phyloP scores from a whole-genome alignment of 2,113 vertebrate species.

The Proterorhinus semilunaris region DNA sequence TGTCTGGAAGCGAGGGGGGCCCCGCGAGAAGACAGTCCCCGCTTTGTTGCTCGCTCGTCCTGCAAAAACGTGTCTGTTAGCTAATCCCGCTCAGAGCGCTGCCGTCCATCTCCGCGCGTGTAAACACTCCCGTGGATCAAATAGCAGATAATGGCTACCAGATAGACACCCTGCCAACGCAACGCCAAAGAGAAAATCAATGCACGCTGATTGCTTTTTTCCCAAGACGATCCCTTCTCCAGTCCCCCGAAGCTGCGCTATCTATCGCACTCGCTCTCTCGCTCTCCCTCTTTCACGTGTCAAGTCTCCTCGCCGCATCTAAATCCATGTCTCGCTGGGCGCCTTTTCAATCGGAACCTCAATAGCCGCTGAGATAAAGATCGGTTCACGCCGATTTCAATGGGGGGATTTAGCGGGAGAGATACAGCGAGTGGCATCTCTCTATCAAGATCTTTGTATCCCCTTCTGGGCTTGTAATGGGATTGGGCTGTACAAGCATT shows the following conservation, averaged over 20 bases:
- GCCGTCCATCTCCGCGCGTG: constrained; percentile 67
- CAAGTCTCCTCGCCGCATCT: constrained; percentile 23
- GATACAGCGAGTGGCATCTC: constrained; percentile 31
- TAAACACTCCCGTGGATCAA: constrained; percentile 73
- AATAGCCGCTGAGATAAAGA: constrained; percentile 47
- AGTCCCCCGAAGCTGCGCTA: constrained; percentile 55
- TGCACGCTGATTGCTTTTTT: constrained; percentile 78
- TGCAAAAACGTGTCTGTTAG: constrained; percentile 19
- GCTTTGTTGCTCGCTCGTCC: constrained; percentile 12
- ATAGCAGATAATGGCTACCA: constrained; percentile 75
- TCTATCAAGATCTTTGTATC: constrained; percentile 35
- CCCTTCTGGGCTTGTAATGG: neutral
- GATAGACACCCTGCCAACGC: constrained; percentile 75
- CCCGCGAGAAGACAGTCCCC: constrained; percentile 26
- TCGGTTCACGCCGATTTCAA: constrained; percentile 63
- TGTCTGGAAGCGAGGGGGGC: neutral
- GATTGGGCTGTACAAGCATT: neutral
- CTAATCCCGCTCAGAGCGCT: constrained; percentile 70
- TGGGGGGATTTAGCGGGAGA: constrained; percentile 53
- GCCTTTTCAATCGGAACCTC: constrained; percentile 56
- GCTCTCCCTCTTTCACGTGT: neutral
- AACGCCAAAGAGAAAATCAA: constrained; percentile 69
- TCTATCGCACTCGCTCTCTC: constrained; percentile 51
- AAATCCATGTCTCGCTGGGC: constrained; percentile 26
- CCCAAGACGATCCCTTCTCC: constrained; percentile 68